Conservation (phyloP, 2,888 invertebrate species). For the Pterobdella sp. region DNA sequence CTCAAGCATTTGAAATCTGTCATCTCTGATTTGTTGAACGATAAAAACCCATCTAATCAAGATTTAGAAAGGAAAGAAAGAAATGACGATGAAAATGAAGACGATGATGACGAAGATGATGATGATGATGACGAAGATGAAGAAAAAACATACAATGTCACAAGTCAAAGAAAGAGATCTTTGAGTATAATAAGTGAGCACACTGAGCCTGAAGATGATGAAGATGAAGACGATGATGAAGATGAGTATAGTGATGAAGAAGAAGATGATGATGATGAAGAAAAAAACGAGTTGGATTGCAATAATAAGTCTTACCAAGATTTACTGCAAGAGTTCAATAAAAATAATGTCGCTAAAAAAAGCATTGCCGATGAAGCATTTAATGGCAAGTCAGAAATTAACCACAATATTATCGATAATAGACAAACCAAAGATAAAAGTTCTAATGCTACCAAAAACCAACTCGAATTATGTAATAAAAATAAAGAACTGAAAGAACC, state of each 20-base stretch:
- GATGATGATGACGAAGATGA: constrained; percentile 22
- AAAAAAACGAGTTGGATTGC: too few species aligned
- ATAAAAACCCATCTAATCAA: not conserved
- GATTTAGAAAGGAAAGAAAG: not conserved
- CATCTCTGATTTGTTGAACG: constrained; percentile 14
- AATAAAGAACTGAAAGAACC: too few species aligned
- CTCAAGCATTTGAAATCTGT: constrained; percentile 13
- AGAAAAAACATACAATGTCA: not conserved
- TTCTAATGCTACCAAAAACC: too few species aligned
- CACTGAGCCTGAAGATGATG: constrained; percentile 13
- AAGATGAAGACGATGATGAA: not conserved
- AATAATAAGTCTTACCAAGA: too few species aligned
- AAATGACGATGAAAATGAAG: not conserved
- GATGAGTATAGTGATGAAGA: not conserved
- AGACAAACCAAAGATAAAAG: too few species aligned
- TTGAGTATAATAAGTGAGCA: constrained; percentile 28
- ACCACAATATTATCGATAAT: too few species aligned
- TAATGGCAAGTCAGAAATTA: too few species aligned
- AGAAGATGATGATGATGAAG: not conserved
- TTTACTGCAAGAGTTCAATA: too few species aligned
- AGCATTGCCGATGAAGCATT: too few species aligned
- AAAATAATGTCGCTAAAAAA: too few species aligned
- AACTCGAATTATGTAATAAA: too few species aligned
- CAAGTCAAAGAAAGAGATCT: constrained; percentile 10
- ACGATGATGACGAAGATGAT: constrained; percentile 13